phyloP scores from a whole-genome alignment of 1,140 invertebrate species.

The Melitaea cinxia region DNA sequence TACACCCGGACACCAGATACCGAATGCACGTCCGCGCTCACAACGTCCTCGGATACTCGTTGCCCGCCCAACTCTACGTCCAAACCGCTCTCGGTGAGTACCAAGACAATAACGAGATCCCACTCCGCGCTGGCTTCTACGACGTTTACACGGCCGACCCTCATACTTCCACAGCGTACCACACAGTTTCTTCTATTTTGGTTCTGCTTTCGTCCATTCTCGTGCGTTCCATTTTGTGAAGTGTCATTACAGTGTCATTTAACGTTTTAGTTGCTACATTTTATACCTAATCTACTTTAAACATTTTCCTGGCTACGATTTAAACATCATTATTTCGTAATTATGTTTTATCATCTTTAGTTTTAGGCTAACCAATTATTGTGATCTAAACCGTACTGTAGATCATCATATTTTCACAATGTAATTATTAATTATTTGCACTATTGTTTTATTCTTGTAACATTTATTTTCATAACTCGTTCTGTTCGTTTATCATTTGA shows the following conservation, averaged over 20 bases:
- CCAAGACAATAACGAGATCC: constrained; percentile 71
- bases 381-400: constrained; percentile 19
- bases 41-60: constrained; percentile 91
- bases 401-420: constrained; percentile 1
- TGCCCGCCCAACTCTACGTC: constrained; percentile 87
- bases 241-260: constrained; percentile 29
- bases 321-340: constrained; percentile 5
- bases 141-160: constrained; percentile 74
- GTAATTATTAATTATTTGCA: neutral
- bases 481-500: constrained; percentile 32
- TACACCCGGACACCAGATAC: constrained; percentile 90
- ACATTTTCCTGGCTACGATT: constrained; percentile 28
- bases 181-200: constrained; percentile 48
- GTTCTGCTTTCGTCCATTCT: constrained; percentile 40
- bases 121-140: constrained; percentile 76
- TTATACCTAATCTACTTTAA: constrained; percentile 8
- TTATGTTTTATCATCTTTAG: neutral
- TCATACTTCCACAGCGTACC: constrained; percentile 52
- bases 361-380: constrained; percentile 21
- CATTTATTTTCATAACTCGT: constrained; percentile 23
- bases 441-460: neutral
- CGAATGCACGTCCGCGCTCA: constrained; percentile 91
- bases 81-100: constrained; percentile 93
- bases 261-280: constrained; percentile 8
- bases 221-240: constrained; percentile 56